These are phyloP conservation scores for Copidosoma aretas DNA, from an alignment of 2,888 invertebrate species.

Conservation along the genomic window DNA sequence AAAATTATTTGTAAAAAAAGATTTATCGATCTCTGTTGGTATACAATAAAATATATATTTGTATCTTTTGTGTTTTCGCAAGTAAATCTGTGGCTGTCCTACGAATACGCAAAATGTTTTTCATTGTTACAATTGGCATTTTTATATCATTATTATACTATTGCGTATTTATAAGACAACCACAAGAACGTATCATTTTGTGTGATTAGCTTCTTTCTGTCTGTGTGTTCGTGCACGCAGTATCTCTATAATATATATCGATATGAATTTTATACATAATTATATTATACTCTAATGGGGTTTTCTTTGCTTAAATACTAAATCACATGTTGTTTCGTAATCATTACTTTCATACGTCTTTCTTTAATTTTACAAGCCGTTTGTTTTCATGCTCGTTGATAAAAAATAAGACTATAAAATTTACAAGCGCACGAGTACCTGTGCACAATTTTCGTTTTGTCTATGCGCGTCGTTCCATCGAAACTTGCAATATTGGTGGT, in stretches of 20 bases:
- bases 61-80: neutral
- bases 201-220: conserved; percentile 17
- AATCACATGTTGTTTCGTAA: conserved; percentile 59
- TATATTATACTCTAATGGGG: conserved; percentile 52
- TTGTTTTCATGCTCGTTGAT: conserved; percentile 29
- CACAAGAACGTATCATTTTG: neutral
- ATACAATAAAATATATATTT: conserved; percentile 51
- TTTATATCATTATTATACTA: conserved; percentile 6
- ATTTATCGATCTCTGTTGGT: conserved; percentile 56
- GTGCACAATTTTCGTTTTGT: neutral
- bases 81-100: conserved; percentile 27
- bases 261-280: conserved; percentile 31
- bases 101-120: conserved; percentile 19
- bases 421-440: conserved; percentile 5
- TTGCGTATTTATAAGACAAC: conserved; percentile 19
- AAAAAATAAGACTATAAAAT: conserved; percentile 33
- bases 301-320: conserved; percentile 58
- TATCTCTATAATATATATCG: conserved; percentile 37
- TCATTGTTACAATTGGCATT: conserved; percentile 34
- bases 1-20: conserved; percentile 63
- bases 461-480: conserved; percentile 1
- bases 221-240: conserved; percentile 28
- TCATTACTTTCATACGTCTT: conserved; percentile 59
- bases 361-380: conserved; percentile 57
- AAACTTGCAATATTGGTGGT: neutral